A percentile compares a stretch with the other conserved stretches of the same genome.
phyloP scores from a whole-genome alignment of 2,113 vertebrate species.

The Menidia beryllina region DNA sequence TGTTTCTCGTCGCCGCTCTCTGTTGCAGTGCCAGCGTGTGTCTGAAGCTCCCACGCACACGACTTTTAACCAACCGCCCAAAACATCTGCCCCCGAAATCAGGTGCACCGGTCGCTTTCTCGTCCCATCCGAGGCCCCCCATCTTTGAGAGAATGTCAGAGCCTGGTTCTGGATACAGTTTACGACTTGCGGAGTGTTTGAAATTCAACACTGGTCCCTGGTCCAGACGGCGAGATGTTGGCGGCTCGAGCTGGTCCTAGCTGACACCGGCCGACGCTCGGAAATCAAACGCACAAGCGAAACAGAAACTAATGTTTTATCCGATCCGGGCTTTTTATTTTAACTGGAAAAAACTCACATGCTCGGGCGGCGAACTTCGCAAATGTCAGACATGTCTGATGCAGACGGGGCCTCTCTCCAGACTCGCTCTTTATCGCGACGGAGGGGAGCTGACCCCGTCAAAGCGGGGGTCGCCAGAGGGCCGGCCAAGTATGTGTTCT shows the following conservation, averaged over 20 bases:
- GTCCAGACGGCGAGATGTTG: conserved; percentile 13
- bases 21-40: conserved; percentile 50
- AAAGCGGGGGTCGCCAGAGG: neutral
- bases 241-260: conserved; percentile 8
- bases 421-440: neutral
- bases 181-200: conserved; percentile 42
- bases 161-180: conserved; percentile 27
- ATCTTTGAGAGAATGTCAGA: conserved; percentile 42
- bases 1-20: conserved; percentile 61
- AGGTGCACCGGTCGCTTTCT: conserved; percentile 39
- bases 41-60: conserved; percentile 55
- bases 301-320: neutral
- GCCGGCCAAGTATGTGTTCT: neutral
- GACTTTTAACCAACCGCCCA: conserved; percentile 47
- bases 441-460: no score
- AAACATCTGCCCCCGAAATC: conserved; percentile 50
- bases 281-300: neutral
- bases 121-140: conserved; percentile 34
- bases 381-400: neutral
- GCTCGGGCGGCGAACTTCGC: neutral
- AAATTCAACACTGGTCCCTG: conserved; percentile 49
- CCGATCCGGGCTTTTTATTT: neutral
- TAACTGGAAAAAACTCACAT: neutral
- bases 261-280: no score
- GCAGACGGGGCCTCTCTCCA: neutral